Base-by-base conservation (phyloP, 2,113 vertebrate species). In the Carlito syrichta region DNA sequence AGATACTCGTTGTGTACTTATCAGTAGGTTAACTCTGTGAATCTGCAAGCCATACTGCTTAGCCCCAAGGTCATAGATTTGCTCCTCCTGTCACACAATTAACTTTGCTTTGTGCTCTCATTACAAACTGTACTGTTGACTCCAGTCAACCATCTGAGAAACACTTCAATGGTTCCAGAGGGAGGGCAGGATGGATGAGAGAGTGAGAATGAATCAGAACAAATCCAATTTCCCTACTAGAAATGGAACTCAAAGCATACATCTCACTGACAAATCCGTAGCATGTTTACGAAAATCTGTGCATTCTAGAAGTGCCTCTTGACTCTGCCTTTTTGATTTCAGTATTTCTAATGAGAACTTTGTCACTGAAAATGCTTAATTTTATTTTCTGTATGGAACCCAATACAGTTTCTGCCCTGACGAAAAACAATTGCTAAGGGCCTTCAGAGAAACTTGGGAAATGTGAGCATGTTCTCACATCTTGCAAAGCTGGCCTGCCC, bases 401-500 rank as follows among this genome's bases (percentile, higher is more conserved):
- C 66, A n/a, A 45, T 38, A 10, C 6, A 10, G 11, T 38, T 66
- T 35, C 48, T 43, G 1, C 19, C 66, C 56, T 8, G 52, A 16
- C 50, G 38, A 32, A n/a, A 58, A 84, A 27, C 6, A 62, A 25
- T 38, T 22, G 30, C 22, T 22, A 71, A 48, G 3, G 8, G 38
- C 1, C 11, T 81, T 35, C 10, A 20, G 43, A 73, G 54, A 30
- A n/a, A 5, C 9, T 16, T 11, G 43, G 20, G 79, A 40, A 78
- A 25, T 1, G 2, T 2, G 10, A 0, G 16, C 19, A 1, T 43
- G 23, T 40, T 60, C 56, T 50, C 1, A 2, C 17, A 2, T 14
- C 25, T 38, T 22, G 56, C 30, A 35, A 40, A 79, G 2, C 52
- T 50, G 4, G 4, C 35, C n/a, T 60, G 22, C 17, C 19, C 19